phyloP scores from a whole-genome alignment of 2,113 vertebrate species.

The Drymodes brunneopygia region DNA sequence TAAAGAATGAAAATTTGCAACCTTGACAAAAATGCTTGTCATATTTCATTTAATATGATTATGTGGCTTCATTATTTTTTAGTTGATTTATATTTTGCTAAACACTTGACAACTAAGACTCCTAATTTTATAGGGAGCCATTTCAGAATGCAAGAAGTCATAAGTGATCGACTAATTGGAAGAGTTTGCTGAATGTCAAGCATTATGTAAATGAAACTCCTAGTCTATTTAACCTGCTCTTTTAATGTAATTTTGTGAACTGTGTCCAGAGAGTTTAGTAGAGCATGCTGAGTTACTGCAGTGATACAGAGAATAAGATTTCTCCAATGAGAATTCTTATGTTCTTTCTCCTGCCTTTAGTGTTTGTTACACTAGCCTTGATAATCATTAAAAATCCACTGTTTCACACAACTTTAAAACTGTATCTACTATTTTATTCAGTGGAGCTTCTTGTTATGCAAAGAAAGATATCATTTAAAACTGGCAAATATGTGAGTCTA shows the following conservation, averaged over 20 bases:
- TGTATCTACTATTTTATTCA: neutral
- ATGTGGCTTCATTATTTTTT: conserved; percentile 55
- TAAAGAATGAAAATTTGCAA: neutral
- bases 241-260: conserved; percentile 17
- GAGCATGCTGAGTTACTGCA: neutral
- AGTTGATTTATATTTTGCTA: conserved; percentile 45
- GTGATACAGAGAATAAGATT: neutral
- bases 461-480: neutral
- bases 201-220: conserved; percentile 27
- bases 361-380: neutral
- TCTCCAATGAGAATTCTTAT: neutral
- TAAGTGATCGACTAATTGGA: neutral
- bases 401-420: neutral
- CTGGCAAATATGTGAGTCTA: neutral
- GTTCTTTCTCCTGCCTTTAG: neutral
- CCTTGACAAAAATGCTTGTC: neutral
- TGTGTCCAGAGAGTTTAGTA: neutral
- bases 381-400: neutral
- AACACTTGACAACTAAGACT: conserved; percentile 8
- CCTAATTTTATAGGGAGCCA: conserved; percentile 1
- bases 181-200: conserved; percentile 5
- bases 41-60: conserved; percentile 48
- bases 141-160: conserved; percentile 9
- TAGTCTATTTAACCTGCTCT: conserved; percentile 4
- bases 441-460: neutral